Evolutionary conservation across 2,113 vertebrate species (phyloP).

Genomic region (Lucifuga dentata): DNA sequence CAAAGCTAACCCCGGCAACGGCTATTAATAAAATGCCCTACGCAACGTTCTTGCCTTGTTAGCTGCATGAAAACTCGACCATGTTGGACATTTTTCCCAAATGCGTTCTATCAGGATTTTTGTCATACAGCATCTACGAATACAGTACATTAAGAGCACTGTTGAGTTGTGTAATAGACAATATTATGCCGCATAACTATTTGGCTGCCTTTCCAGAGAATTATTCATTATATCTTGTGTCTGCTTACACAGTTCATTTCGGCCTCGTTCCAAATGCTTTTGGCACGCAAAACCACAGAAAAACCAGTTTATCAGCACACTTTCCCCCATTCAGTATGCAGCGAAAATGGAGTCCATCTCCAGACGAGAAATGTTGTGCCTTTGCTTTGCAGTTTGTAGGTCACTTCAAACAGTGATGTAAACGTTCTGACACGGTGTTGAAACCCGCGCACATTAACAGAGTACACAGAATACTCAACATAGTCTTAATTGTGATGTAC

Average conservation of each 20-base stretch:
- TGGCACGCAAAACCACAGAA: slow-evolving; percentile 32
- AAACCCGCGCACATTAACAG: too few relatives aligned
- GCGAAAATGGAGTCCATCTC: slow-evolving; percentile 61
- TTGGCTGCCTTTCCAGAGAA: slow-evolving; percentile 39
- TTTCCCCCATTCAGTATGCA: slow-evolving; percentile 60
- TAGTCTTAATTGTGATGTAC: neutral
- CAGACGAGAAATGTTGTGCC: neutral
- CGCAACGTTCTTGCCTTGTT: neutral
- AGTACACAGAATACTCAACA: too few relatives aligned
- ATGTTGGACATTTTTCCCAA: slow-evolving; percentile 1
- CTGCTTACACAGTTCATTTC: slow-evolving; percentile 51
- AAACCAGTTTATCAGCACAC: slow-evolving; percentile 59
- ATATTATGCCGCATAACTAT: slow-evolving; percentile 41
- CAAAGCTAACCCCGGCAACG: neutral
- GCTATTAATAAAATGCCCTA: neutral
- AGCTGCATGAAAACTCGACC: slow-evolving; percentile 1
- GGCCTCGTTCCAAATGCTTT: slow-evolving; percentile 46
- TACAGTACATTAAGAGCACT: slow-evolving; percentile 23
- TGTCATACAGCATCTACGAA: slow-evolving; percentile 19
- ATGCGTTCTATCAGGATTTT: neutral
- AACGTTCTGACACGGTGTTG: slow-evolving; percentile 46
- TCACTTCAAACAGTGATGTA: slow-evolving; percentile 53
- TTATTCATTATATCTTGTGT: slow-evolving; percentile 57
- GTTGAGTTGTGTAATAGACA: slow-evolving; percentile 39
- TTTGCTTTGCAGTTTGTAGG: slow-evolving; percentile 44